Evolutionary conservation across 2,888 invertebrate genomes (phyloP), one percentile per base, ranked within the genome.

Genomic region (Bembecia ichneumoniformis): DNA sequence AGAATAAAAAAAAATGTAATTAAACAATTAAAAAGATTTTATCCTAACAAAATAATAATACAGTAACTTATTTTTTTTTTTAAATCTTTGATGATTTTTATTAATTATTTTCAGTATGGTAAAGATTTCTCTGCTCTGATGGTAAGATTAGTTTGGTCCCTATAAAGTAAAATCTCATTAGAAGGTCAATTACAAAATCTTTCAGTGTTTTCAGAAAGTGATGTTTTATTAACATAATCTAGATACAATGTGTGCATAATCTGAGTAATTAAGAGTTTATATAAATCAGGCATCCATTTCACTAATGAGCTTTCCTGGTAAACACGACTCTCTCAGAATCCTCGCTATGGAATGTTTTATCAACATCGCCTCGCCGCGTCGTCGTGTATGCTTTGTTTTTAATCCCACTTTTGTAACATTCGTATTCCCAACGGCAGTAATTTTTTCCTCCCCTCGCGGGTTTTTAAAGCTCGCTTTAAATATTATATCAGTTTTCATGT

Each of bases 401-500:
- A 40, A 40, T 40, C 40, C 28, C 40, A 40, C 40, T 40, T 14
- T 46, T 62, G 40, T 40, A 58, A 61, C 58, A 52, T 63, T 64
- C 54, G 60, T 73, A 74, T 71, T 76, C 76, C 79, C 74, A 67
- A 56, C 52, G 73, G 81, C 67, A 70, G 71, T 82, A 79, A 77
- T 79, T 79, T 74, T 65, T 62, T 63, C 63, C 65, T 66, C 68
- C 70, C 77, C 77, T 74, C 70, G 62, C 61, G 64, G 60, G 66
- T 66, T 72, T 74, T 77, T 74, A 77, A 78, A 74, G 67, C 67
- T 61, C 64, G 59, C 66, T 79, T 77, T 86, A 80, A 84, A 87
- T 83, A 83, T 83, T 82, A 84, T 81, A 84, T 82, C 80, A 80
- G 79, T 71, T 78, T 82, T 76, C 72, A 72, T 74, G 72, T 68